These are phyloP conservation scores for Enoplolaimus lenunculus DNA, from an alignment of 2,888 invertebrate species.

Conservation along the genomic window DNA sequence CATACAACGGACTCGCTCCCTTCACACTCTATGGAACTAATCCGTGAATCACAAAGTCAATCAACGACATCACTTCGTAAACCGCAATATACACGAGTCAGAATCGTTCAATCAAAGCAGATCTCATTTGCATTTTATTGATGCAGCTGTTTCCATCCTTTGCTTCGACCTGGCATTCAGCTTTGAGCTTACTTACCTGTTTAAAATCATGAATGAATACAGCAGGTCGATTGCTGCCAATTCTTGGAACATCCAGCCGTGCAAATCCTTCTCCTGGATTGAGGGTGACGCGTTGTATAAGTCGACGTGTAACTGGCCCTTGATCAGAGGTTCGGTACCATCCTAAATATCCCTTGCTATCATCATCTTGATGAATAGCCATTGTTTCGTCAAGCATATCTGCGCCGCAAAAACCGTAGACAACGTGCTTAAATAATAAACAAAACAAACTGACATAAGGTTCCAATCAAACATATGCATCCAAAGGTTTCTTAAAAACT, in stretches of 20 bases:
- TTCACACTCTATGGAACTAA: too few relatives aligned
- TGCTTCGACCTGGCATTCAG: too few relatives aligned
- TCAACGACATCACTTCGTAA: too few relatives aligned
- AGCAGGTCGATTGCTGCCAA: slow-evolving; percentile 62
- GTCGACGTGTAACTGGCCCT: slow-evolving; percentile 17
- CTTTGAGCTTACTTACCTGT: slow-evolving; percentile 52
- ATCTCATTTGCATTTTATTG: too few relatives aligned
- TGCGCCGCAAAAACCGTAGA: slow-evolving; percentile 14
- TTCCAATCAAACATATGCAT: not conserved
- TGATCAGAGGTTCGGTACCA: too few relatives aligned
- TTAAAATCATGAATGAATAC: slow-evolving; percentile 84
- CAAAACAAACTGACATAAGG: not conserved
- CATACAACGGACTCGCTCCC: too few relatives aligned
- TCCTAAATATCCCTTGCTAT: too few relatives aligned
- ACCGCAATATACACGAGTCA: too few relatives aligned
- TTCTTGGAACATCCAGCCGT: slow-evolving; percentile 70
- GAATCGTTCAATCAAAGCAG: too few relatives aligned
- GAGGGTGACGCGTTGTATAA: slow-evolving; percentile 34
- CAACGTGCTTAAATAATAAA: not conserved
- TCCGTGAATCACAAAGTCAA: too few relatives aligned
- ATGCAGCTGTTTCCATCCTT: too few relatives aligned
- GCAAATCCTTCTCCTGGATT: slow-evolving; percentile 54
- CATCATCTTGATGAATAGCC: not conserved
- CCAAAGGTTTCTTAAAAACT: not conserved
- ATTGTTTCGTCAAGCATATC: not conserved